Conservation (phyloP, 2,797 vertebrate species). For the Alca torda region DNA sequence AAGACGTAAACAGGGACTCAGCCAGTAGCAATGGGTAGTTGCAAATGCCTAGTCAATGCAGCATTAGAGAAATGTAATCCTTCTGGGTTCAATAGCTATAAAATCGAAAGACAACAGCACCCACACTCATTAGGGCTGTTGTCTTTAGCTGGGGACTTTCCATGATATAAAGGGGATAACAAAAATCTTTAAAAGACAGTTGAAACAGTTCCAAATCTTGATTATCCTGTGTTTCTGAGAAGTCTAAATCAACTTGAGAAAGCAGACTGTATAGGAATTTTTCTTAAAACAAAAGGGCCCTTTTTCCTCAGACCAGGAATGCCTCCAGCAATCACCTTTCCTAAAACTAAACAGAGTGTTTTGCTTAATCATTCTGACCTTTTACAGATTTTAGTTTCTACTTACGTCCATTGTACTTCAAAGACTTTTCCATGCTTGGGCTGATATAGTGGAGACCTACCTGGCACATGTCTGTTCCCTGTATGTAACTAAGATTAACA, state of each 20-base stretch:
- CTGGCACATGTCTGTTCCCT: background rate
- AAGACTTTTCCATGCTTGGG: background rate
- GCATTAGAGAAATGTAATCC: constrained; percentile 3
- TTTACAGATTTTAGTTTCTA: background rate
- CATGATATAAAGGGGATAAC: background rate
- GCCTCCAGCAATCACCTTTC: background rate
- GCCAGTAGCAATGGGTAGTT: background rate
- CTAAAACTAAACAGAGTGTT: background rate
- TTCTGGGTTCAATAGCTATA: constrained; percentile 42
- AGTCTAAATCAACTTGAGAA: background rate
- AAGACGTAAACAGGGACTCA: constrained; percentile 28
- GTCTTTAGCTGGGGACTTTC: background rate
- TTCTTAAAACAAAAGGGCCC: rapidly evolving
- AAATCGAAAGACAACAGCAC: background rate
- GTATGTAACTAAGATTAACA: background rate
- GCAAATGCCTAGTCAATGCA: background rate
- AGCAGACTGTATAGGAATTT: background rate
- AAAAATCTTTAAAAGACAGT: background rate
- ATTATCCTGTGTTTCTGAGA: background rate
- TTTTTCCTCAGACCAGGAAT: background rate
- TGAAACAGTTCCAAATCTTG: background rate
- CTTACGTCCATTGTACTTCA: background rate
- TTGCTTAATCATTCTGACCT: background rate
- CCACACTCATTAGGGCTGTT: background rate
- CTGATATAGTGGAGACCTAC: background rate